Conservation (phyloP, 1,140 invertebrate genomes). For the Eriocheir sinensis region DNA sequence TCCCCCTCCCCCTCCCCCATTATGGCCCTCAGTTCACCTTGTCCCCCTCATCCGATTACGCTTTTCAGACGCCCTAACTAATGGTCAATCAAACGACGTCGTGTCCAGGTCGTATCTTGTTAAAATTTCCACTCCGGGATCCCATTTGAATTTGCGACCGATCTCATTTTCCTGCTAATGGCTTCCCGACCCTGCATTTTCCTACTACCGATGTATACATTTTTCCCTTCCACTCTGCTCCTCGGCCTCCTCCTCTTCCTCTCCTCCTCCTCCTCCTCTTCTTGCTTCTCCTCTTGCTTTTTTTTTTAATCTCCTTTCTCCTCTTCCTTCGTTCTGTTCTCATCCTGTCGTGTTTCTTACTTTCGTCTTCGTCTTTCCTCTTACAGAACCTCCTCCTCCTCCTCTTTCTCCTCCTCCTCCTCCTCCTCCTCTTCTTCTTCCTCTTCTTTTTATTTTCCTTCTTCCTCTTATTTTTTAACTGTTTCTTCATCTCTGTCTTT, state of each 20-base stretch:
- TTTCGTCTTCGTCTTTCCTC: background rate
- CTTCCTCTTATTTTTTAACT: no score
- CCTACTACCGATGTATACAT: slow-evolving; percentile 56
- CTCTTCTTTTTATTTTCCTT: slow-evolving; percentile 11
- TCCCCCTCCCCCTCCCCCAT: background rate
- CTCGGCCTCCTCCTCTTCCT: slow-evolving; percentile 7
- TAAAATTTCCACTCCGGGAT: slow-evolving; percentile 77
- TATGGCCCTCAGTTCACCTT: background rate
- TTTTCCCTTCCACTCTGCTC: background rate
- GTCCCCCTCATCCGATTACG: slow-evolving; percentile 46
- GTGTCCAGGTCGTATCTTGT: slow-evolving; percentile 75
- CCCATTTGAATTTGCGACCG: slow-evolving; percentile 77
- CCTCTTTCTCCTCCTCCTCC: background rate
- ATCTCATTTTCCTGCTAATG: slow-evolving; percentile 77
- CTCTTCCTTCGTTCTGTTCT: background rate
- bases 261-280: slow-evolving; percentile 9
- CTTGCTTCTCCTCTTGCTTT: background rate
- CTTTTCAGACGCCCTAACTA: slow-evolving; percentile 72
- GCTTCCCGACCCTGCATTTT: slow-evolving; percentile 73
- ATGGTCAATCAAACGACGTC: slow-evolving; percentile 75
- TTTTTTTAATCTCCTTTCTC: background rate
- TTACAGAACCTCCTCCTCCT: background rate
- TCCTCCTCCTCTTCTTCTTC: slow-evolving; percentile 23
- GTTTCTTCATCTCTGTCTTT: no score
- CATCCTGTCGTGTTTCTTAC: background rate